A percentile compares a stretch with the other conserved stretches of the same genome.
Conservation (phyloP, 2,113 vertebrate genomes). For the Albula glossodonta region DNA sequence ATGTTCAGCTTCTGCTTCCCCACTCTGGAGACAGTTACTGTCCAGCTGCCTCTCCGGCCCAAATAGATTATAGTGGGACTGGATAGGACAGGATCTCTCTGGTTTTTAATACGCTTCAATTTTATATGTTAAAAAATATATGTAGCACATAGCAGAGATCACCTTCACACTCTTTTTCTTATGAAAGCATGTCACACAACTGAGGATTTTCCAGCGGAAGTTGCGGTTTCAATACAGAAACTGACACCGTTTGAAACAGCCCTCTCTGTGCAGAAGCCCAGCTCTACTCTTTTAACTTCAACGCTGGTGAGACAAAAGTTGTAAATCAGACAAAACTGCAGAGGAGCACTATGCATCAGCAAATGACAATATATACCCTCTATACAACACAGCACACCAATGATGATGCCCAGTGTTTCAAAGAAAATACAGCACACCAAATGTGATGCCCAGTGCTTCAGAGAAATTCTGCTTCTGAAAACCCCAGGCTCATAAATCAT, state of each 20-base stretch:
- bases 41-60: not conserved
- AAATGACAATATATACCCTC: not conserved
- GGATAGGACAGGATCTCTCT: not conserved
- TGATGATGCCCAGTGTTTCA: not conserved
- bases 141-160: not conserved
- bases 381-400: not conserved
- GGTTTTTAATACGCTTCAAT: too few relatives aligned
- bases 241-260: not conserved
- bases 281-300: not conserved
- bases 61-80: not conserved
- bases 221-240: not conserved
- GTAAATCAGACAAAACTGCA: not conserved
- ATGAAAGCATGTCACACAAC: not conserved
- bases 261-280: not conserved
- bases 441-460: not conserved
- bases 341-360: not conserved
- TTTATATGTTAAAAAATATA: not conserved
- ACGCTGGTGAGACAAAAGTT: not conserved
- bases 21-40: not conserved
- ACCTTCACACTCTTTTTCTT: not conserved
- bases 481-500: not conserved
- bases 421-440: not conserved
- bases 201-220: not conserved
- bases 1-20: conserved; percentile 54
- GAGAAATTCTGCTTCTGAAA: not conserved